phyloP scores from a whole-genome alignment of 35 echinoderm and acorn worm species.

The Heliocidaris erythrogramma region DNA sequence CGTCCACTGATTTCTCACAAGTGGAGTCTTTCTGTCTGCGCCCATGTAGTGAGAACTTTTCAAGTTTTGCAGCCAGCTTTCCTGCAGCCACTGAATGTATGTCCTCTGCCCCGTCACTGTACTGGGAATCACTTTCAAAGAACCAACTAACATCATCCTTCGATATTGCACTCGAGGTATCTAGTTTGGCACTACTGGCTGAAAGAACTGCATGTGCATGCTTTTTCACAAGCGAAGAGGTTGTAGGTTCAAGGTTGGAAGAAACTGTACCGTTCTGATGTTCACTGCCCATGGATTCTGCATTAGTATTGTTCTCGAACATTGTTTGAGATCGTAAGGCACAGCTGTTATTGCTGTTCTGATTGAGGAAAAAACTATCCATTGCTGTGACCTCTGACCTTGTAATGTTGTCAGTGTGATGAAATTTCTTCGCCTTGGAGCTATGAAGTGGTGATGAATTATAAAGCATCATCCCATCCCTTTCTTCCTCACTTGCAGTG shows the following conservation, averaged over 20 bases:
- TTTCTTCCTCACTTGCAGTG: neutral
- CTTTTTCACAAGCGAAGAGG: neutral
- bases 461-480: too few species aligned
- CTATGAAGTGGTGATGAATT: neutral
- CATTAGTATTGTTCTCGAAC: neutral
- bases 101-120: neutral
- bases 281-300: neutral
- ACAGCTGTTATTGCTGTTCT: constrained; percentile 3
- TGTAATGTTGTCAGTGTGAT: neutral
- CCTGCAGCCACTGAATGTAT: neutral
- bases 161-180: neutral
- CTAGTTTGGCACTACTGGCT: neutral
- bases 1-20: neutral
- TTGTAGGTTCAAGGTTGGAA: neutral
- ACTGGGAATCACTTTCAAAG: constrained; percentile 49
- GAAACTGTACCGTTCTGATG: neutral
- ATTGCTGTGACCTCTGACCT: neutral
- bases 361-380: neutral
- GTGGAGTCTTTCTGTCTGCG: neutral
- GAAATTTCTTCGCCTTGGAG: neutral
- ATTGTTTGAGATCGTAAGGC: neutral
- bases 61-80: neutral
- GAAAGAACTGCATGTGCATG: neutral
- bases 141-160: constrained; percentile 54
- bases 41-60: neutral